Evolutionary conservation across 1,140 invertebrate genomes (phyloP).

Genomic region (Drosophila parabipectinata): DNA sequence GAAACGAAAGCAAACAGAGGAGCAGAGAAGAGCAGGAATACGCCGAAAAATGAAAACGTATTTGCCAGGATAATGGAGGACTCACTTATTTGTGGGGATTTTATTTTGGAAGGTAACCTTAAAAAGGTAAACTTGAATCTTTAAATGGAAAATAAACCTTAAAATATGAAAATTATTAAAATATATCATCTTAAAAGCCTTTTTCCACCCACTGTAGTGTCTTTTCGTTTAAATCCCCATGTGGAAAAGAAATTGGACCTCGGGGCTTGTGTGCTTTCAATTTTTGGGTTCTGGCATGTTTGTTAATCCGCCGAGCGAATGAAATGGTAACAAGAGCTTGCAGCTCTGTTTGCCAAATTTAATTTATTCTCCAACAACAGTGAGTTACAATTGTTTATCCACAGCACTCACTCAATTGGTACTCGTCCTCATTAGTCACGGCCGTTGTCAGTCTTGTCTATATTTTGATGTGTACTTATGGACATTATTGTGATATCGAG

Average conservation of each 20-base stretch:
- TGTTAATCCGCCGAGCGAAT: constrained; percentile 16
- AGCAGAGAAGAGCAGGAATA: background rate
- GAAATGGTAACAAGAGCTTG: constrained; percentile 28
- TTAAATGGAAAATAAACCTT: no score
- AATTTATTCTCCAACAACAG: constrained; percentile 27
- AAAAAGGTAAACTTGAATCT: background rate
- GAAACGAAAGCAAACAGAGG: constrained; percentile 16
- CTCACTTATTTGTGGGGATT: constrained; percentile 8
- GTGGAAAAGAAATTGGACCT: constrained; percentile 33
- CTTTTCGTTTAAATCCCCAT: constrained; percentile 22
- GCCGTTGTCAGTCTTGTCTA: constrained; percentile 30
- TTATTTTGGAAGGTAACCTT: background rate
- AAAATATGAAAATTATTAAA: no score
- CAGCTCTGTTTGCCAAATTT: constrained; percentile 28
- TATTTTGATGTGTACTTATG: constrained; percentile 16
- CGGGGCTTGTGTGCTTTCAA: constrained; percentile 67
- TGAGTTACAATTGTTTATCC: constrained; percentile 28
- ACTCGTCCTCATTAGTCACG: constrained; percentile 39
- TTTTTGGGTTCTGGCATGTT: constrained; percentile 44
- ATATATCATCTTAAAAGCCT: background rate
- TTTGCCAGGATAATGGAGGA: constrained; percentile 39
- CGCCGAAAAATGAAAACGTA: constrained; percentile 12
- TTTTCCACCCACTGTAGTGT: background rate
- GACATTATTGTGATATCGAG: background rate
- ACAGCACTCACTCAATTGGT: constrained; percentile 37